A percentile compares a stretch with the other conserved stretches of the same genome.
Conservation (phyloP, 2,797 vertebrate genomes). For the Pangasius mekongensis region DNA sequence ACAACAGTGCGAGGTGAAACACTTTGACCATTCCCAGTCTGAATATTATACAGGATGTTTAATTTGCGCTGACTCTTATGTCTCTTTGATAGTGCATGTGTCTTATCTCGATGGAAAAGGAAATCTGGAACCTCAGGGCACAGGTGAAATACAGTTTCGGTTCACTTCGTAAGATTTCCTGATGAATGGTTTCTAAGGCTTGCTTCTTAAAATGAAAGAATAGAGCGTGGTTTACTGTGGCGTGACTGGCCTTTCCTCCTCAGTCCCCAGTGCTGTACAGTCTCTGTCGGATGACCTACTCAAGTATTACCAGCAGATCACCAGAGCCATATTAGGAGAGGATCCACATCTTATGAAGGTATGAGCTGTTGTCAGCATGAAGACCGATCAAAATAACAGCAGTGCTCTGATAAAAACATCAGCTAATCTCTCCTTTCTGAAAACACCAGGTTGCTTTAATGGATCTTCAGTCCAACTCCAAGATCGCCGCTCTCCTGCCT, state of each 20-base stretch:
- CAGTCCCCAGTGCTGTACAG: conserved; percentile 89
- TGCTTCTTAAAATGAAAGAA: background rate
- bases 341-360: conserved; percentile 95
- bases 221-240: background rate
- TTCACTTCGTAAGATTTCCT: background rate
- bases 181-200: background rate
- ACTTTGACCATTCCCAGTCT: conserved; percentile 17
- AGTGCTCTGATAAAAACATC: background rate
- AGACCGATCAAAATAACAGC: background rate
- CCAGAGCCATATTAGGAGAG: conserved; percentile 88
- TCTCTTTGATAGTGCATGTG: conserved; percentile 79
- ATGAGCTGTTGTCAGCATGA: background rate
- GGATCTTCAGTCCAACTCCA: conserved; percentile 92
- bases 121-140: conserved; percentile 86
- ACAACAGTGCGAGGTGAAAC: conserved; percentile 83
- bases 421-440: background rate
- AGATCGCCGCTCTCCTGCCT: conserved; percentile 89
- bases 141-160: conserved; percentile 72
- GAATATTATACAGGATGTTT: background rate
- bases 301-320: conserved; percentile 94
- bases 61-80: conserved; percentile 25
- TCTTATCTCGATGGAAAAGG: conserved; percentile 93
- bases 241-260: background rate
- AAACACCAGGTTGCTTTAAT: conserved; percentile 84
- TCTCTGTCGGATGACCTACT: conserved; percentile 87